Evolutionary conservation across 1,140 invertebrate genomes (phyloP).

Genomic region (Bombus pascuorum): DNA sequence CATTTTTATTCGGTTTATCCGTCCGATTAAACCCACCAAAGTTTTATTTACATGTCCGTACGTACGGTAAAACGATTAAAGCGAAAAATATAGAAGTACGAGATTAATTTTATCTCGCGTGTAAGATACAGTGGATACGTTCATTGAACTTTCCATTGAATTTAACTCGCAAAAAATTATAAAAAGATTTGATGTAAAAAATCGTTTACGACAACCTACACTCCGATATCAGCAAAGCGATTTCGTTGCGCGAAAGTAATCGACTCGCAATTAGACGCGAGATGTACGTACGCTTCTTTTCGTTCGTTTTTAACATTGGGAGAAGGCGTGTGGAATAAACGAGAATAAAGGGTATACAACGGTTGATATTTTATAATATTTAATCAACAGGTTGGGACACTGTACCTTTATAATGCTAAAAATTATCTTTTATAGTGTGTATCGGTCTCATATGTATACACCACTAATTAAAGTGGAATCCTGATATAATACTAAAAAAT

Average conservation of each 20-base stretch:
- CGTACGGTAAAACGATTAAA: neutral
- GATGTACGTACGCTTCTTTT: neutral
- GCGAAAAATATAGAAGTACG: neutral
- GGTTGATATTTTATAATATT: constrained; percentile 73
- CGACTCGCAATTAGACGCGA: neutral
- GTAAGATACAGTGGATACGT: neutral
- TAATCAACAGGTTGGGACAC: constrained; percentile 76
- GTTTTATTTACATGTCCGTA: neutral
- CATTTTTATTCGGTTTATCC: neutral
- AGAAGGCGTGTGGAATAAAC: neutral
- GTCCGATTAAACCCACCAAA: neutral
- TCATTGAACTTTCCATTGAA: neutral
- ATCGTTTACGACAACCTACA: neutral
- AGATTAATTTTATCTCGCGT: neutral
- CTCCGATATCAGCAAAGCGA: neutral
- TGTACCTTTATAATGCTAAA: constrained; percentile 67
- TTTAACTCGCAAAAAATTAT: too few relatives aligned
- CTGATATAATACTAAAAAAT: constrained; percentile 81
- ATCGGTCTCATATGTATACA: constrained; percentile 65
- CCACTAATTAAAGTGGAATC: constrained; percentile 58
- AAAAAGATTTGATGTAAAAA: neutral
- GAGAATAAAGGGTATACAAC: constrained; percentile 4
- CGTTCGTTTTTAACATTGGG: neutral
- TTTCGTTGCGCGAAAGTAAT: neutral
- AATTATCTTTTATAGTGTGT: constrained; percentile 72